Evolutionary conservation across 2,113 vertebrate species (phyloP), one percentile per base, ranked within the genome.

Genomic region (Semicossyphus pulcher): DNA sequence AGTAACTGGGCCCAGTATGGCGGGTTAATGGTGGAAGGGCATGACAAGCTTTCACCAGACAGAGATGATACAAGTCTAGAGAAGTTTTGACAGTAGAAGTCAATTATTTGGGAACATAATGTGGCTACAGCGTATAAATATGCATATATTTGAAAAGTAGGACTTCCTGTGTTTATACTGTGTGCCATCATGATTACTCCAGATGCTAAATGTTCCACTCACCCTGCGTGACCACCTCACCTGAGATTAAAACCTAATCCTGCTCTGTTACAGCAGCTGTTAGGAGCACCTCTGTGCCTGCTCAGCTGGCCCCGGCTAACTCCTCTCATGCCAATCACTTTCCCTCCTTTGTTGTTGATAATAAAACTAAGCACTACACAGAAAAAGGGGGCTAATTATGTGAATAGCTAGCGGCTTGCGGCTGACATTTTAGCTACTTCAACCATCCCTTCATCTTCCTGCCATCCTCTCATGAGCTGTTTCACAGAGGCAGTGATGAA

Each of bases 261-360:
- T 23, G 4, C 54, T 68, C 37, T 64, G 42, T 53, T 47, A 32
- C 58, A 59, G 18, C 87, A 87, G 75, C 76, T 88, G 86, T 76
- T 69, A 15, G 28, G 11, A 44, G 48, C 57, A 59, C 81, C 78
- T n/a, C 49, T 41, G 52, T 78, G 61, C 51, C 57, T 45, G 28
- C 47, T 76, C 42, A 41, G 26, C 63, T 42, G 52, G 37, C 54
- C 45, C 11, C 15, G 8, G 72, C 75, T 76, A 57, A 44, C 56
- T 76, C 28, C 32, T 83, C 16, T 52, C 60, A 69, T 65, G 79
- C 80, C 87, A 85, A 37, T 91, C 80, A 81, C 78, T 58, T 70
- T 62, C 53, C 62, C 25, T 45, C 21, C 73, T 81, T 53, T 66
- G 65, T 64, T 76, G 45, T 66, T 64, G 60, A 57, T 49, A 34